These are phyloP conservation scores for Paramuricea clavata DNA, from an alignment of 92 coral and sea anemone genomes.

Conservation along the genomic window DNA sequence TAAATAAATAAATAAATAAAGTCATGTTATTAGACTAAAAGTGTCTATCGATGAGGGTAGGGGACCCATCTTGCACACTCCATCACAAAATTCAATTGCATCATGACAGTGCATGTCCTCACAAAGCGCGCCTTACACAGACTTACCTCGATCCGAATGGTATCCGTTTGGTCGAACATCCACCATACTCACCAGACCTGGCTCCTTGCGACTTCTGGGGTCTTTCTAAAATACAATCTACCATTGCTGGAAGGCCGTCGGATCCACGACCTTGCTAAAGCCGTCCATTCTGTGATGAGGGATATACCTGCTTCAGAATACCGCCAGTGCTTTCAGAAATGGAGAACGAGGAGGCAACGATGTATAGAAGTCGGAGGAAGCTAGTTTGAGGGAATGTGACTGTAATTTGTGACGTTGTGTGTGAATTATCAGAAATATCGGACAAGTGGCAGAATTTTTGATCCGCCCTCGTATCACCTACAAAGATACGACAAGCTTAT, in stretches of 20 bases:
- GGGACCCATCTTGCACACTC: no score
- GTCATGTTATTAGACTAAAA: no score
- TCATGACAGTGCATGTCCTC: background rate
- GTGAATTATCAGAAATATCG: background rate
- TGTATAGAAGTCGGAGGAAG: background rate
- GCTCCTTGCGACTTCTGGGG: constrained; percentile 18
- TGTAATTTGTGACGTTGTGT: background rate
- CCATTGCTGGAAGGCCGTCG: background rate
- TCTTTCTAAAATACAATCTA: constrained; percentile 6
- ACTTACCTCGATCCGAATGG: background rate
- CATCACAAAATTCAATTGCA: no score
- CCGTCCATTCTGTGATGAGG: background rate
- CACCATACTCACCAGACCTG: constrained; percentile 27
- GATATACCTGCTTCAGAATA: background rate
- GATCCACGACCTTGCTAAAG: background rate
- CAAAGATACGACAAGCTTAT: no score
- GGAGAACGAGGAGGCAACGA: background rate
- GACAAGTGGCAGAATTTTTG: background rate
- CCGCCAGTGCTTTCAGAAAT: background rate
- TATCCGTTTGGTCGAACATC: background rate
- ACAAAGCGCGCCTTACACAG: background rate
- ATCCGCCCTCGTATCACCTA: background rate
- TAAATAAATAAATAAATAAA: no score
- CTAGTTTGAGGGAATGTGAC: background rate
- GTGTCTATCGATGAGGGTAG: no score